A percentile compares a stretch with the other conserved stretches of the same genome.
Conservation (phyloP, 2,888 invertebrate species). For the Brachylomia viminalis region DNA sequence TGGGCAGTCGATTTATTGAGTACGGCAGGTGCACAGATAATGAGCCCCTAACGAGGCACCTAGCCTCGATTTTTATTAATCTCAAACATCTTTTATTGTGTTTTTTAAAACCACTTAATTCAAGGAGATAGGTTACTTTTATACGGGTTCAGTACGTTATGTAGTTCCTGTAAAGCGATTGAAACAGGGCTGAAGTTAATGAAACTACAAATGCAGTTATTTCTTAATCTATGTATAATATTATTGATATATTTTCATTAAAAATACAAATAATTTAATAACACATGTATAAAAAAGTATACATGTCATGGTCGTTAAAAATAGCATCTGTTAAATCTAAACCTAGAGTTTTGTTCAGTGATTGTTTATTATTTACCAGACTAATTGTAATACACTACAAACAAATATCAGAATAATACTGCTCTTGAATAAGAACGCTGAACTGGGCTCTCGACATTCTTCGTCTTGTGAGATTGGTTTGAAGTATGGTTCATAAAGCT, state of each 20-base stretch:
- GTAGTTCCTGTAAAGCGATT: not conserved
- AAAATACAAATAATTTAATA: conserved; percentile 1
- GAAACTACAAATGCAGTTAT: conserved; percentile 6
- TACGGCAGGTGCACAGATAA: not conserved
- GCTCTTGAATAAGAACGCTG: conserved; percentile 77
- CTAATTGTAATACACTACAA: conserved; percentile 74
- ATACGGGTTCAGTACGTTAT: not conserved
- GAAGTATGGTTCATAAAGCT: conserved; percentile 81
- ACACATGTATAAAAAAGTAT: not conserved
- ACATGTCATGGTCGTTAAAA: conserved; percentile 1
- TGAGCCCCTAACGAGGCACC: not conserved
- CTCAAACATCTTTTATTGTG: no score
- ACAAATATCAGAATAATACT: conserved; percentile 82
- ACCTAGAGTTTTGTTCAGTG: conserved; percentile 16
- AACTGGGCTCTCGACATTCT: conserved; percentile 81
- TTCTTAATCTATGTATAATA: not conserved
- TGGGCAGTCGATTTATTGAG: not conserved
- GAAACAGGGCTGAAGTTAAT: not conserved
- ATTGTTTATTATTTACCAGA: conserved; percentile 62
- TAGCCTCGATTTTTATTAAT: no score
- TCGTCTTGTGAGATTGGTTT: conserved; percentile 74
- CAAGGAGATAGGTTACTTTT: not conserved
- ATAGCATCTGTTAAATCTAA: conserved; percentile 6
- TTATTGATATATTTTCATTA: not conserved
- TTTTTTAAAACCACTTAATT: no score